A percentile compares a stretch with the other conserved stretches of the same genome.
phyloP scores from a whole-genome alignment of 2,888 invertebrate species.

The Aphidius colemani region DNA sequence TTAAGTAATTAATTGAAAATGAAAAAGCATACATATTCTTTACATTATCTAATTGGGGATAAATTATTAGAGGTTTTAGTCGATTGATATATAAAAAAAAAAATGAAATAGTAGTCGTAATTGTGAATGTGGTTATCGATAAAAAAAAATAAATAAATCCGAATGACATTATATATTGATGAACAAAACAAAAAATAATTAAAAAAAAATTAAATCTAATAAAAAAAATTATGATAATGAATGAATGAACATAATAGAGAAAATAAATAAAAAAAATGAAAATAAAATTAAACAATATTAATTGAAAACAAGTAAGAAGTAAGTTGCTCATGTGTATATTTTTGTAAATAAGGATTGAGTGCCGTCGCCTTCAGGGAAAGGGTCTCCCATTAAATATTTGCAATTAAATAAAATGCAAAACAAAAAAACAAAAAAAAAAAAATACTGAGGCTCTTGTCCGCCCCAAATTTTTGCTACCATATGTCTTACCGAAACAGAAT shows the following conservation, averaged over 20 bases:
- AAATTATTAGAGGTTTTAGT: constrained; percentile 47
- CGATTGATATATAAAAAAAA: constrained; percentile 43
- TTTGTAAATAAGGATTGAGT: constrained; percentile 59
- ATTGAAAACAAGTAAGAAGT: constrained; percentile 44
- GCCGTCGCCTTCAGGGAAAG: constrained; percentile 55
- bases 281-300: constrained; percentile 29
- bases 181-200: constrained; percentile 1
- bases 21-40: constrained; percentile 52
- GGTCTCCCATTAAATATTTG: constrained; percentile 29
- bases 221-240: constrained; percentile 2
- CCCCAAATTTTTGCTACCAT: constrained; percentile 56
- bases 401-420: constrained; percentile 17
- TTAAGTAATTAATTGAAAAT: constrained; percentile 30
- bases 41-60: constrained; percentile 48
- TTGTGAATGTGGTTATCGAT: constrained; percentile 29
- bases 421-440: constrained; percentile 14
- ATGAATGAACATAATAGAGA: background rate
- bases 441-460: constrained; percentile 38
- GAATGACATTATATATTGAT: too few species aligned
- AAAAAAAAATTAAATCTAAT: constrained; percentile 26
- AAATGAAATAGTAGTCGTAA: constrained; percentile 38
- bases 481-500: constrained; percentile 48
- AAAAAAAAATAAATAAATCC: constrained; percentile 21
- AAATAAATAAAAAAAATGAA: constrained; percentile 28
- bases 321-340: constrained; percentile 60